A percentile compares a stretch with the other conserved stretches of the same genome.
Evolutionary conservation across 2,888 invertebrate genomes (phyloP).

Genomic region (Drosophila suboccidentalis): DNA sequence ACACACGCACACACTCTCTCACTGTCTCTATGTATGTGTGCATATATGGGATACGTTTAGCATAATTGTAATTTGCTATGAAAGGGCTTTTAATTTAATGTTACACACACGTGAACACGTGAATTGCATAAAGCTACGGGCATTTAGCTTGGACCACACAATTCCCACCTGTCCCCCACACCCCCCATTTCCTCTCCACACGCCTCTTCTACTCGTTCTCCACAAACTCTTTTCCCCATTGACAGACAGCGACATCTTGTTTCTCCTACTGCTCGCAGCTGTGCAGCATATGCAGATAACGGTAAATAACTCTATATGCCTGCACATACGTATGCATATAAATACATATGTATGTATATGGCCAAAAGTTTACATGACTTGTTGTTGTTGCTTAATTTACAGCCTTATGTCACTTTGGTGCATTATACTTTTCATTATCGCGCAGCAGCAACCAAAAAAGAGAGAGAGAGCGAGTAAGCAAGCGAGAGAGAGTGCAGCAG

Average conservation of each 20-base stretch:
- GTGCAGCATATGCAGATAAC: constrained; percentile 76
- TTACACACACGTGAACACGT: constrained; percentile 36
- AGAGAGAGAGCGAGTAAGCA: background rate
- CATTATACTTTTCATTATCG: constrained; percentile 79
- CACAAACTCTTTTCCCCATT: background rate
- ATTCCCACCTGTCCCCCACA: background rate
- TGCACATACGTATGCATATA: constrained; percentile 16
- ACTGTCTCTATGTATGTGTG: background rate
- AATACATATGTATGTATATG: constrained; percentile 13
- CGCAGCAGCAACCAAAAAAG: constrained; percentile 61
- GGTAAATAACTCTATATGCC: constrained; percentile 68
- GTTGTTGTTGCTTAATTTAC: constrained; percentile 75
- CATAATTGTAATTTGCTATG: constrained; percentile 74
- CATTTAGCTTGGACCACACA: constrained; percentile 56
- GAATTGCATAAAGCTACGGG: constrained; percentile 39
- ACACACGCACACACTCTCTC: background rate
- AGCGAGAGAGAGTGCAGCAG: constrained; percentile 13
- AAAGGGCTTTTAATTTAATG: constrained; percentile 74
- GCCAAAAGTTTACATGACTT: constrained; percentile 56
- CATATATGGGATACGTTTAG: constrained; percentile 45
- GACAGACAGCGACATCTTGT: constrained; percentile 34
- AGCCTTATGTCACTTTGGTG: constrained; percentile 81
- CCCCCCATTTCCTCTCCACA: background rate
- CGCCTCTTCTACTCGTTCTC: background rate
- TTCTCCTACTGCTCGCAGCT: constrained; percentile 16